Percentiles rank a stretch among this genome's conserved stretches.
Conservation (phyloP, 1,140 invertebrate species). For the Drosophila kanapiae region DNA sequence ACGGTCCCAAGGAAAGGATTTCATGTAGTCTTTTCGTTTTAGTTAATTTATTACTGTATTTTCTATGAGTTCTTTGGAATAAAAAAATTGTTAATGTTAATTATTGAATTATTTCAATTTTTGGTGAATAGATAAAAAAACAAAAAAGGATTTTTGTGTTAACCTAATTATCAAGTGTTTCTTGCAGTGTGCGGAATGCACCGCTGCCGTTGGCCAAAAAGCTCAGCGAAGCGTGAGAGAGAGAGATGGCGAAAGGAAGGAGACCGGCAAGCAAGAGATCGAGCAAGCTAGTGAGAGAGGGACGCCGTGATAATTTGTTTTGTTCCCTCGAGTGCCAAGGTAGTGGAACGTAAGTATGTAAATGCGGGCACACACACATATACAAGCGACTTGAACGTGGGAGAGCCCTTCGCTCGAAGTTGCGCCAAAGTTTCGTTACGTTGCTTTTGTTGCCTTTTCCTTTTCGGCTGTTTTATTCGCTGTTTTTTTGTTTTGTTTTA, state of each 20-base stretch:
- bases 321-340: constrained; percentile 46
- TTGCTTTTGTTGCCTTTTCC: constrained; percentile 25
- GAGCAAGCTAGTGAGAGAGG: constrained; percentile 2
- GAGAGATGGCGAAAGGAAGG: constrained; percentile 1
- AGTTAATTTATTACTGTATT: neutral
- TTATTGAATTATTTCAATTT: too few relatives aligned
- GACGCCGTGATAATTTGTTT: constrained; percentile 31
- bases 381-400: constrained; percentile 60
- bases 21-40: neutral
- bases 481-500: constrained; percentile 19
- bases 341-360: constrained; percentile 60
- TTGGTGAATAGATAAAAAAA: neutral
- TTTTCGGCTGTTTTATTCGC: constrained; percentile 34
- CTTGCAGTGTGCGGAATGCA: constrained; percentile 22
- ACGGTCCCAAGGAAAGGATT: constrained; percentile 35
- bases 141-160: neutral
- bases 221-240: constrained; percentile 62
- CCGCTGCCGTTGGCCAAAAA: constrained; percentile 64
- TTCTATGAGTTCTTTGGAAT: neutral
- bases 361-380: neutral
- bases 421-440: constrained; percentile 52
- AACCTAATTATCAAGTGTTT: neutral
- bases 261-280: constrained; percentile 15
- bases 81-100: neutral
- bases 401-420: constrained; percentile 70